These are phyloP conservation scores for Drosophila saltans DNA, from an alignment of 1,140 invertebrate species.

Conservation along the genomic window DNA sequence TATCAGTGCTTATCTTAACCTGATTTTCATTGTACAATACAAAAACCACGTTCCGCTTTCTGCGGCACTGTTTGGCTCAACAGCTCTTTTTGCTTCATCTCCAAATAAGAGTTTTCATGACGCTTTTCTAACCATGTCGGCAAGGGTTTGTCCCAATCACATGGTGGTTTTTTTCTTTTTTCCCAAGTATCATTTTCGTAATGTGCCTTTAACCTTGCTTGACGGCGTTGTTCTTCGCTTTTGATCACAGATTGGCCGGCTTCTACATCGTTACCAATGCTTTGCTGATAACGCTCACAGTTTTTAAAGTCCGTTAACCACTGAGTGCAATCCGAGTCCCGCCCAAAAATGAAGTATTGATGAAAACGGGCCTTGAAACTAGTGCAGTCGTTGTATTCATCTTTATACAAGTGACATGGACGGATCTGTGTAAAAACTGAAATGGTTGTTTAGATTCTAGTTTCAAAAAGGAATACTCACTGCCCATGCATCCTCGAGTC, in stretches of 20 bases:
- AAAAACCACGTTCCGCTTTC: constrained; percentile 53
- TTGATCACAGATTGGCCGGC: constrained; percentile 87
- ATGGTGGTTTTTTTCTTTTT: constrained; percentile 88
- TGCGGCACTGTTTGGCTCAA: constrained; percentile 66
- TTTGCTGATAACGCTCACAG: constrained; percentile 88
- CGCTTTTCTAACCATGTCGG: constrained; percentile 89
- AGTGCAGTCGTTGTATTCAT: constrained; percentile 91
- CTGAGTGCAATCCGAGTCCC: constrained; percentile 88
- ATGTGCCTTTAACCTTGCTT: constrained; percentile 87
- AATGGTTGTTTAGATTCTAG: background rate
- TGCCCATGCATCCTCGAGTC: constrained; percentile 62
- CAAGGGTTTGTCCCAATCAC: constrained; percentile 90
- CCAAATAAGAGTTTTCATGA: constrained; percentile 87
- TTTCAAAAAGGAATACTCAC: constrained; percentile 44
- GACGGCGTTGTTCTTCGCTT: constrained; percentile 88
- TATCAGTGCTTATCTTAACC: no score
- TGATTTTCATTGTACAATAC: constrained; percentile 57
- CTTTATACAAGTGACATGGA: constrained; percentile 89
- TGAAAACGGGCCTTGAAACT: constrained; percentile 90
- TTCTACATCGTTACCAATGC: constrained; percentile 85
- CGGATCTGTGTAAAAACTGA: constrained; percentile 85
- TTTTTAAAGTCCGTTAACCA: constrained; percentile 91
- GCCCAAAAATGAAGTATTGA: constrained; percentile 92
- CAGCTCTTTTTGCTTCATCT: constrained; percentile 86
- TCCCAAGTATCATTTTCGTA: constrained; percentile 91